phyloP scores from a whole-genome alignment of 2,797 vertebrate genomes.

The Melanotaenia nigrans region DNA sequence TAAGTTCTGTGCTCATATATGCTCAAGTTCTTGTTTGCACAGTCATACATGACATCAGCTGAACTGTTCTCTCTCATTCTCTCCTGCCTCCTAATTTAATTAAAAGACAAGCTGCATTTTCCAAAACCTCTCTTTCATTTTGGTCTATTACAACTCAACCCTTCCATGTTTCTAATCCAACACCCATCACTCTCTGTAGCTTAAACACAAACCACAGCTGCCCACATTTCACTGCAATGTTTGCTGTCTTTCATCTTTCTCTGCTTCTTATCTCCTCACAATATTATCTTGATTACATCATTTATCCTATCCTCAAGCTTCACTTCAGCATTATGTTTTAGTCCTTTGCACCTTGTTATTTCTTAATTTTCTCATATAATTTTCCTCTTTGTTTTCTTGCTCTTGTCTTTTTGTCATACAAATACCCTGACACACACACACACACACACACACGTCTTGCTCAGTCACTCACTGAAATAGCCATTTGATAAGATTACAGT shows the following conservation, averaged over 20 bases:
- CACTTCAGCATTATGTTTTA: conserved; percentile 23
- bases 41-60: not conserved
- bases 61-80: not conserved
- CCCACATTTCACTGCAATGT: not conserved
- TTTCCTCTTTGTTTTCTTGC: not conserved
- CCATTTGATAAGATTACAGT: conserved; percentile 79
- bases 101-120: not conserved
- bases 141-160: not conserved
- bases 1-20: not conserved
- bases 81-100: not conserved
- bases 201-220: conserved; percentile 7
- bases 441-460: not conserved
- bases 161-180: conserved; percentile 2
- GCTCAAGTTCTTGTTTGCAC: no score
- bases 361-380: conserved; percentile 36
- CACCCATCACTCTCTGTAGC: not conserved
- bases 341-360: conserved; percentile 27
- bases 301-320: conserved; percentile 19
- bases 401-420: not conserved
- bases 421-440: conserved; percentile 7
- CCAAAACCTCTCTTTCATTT: not conserved
- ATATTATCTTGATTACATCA: conserved; percentile 24
- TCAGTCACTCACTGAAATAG: conserved; percentile 61
- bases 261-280: conserved; percentile 16
- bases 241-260: conserved; percentile 3